Evolutionary conservation across 1,140 invertebrate species (phyloP), one percentile per base, ranked within the genome.

Genomic region (Drosophila mojavensis): DNA sequence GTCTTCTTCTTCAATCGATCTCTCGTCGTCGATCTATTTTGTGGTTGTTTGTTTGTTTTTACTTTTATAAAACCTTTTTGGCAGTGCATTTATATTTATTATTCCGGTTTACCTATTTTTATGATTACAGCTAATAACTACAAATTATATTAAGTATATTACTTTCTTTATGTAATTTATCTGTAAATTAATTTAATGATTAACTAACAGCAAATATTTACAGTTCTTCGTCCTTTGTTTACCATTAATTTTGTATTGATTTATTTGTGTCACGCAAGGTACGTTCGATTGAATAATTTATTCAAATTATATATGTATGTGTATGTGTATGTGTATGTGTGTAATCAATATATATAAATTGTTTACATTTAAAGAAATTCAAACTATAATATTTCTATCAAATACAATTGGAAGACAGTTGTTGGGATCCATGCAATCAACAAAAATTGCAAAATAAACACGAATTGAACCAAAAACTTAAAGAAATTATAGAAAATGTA

Each of bases 81-180:
- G 90, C 90, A 91, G 90, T 91, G 90, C 90, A 91, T 91, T 90
- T 88, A 78, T 91, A 80, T 81, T 83, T 79, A 83, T 84, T 81
- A 82, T 82, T 86, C 71, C 81, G 76, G 79, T 79, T 75, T 72
- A 77, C 76, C 76, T 90, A 78, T 71, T 75, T 78, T 68, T 81
- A 75, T 79, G 73, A 85, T 81, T 54, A 78, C 67, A 64, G 82
- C 79, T 85, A 84, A 74, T 58, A 60, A 58, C 84, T 88, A 89
- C 80, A 88, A 84, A 81, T 90, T 48, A 85, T 62, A 78, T 47
- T 10, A 47, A 17, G 9, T 47, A 70, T 69, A 33, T 80, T 24
- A 0, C 79, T 68, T 64, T 63, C 59, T 73, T 47, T 68, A 71
- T 80, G 33, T 74, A 55, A 63, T 72, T 76, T 67, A 75, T 50